Percentiles rank a stretch among this genome's conserved stretches.
These are phyloP conservation scores for Agrotis puta DNA, from an alignment of 2,888 invertebrate genomes.

Conservation along the genomic window DNA sequence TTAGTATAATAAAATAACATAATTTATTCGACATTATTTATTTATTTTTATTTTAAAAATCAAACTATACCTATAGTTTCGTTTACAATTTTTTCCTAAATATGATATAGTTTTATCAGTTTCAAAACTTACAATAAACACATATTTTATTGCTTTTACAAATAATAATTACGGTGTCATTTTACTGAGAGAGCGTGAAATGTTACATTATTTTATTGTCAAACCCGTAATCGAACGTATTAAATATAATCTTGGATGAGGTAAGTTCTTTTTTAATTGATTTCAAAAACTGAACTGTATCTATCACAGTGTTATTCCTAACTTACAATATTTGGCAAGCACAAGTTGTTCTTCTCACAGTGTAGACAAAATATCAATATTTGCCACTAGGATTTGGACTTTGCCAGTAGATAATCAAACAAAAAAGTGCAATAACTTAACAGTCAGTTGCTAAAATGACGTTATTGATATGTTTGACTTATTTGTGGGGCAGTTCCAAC, in stretches of 20 bases:
- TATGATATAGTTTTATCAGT: too few relatives aligned
- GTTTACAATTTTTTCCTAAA: too few relatives aligned
- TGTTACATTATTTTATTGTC: background rate
- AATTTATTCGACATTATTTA: too few relatives aligned
- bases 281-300: constrained; percentile 16
- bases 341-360: constrained; percentile 22
- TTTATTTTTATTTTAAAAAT: too few relatives aligned
- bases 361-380: constrained; percentile 18
- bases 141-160: constrained; percentile 34
- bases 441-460: constrained; percentile 28
- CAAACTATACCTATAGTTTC: too few relatives aligned
- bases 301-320: background rate
- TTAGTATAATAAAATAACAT: too few relatives aligned
- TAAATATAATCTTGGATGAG: background rate
- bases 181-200: constrained; percentile 46
- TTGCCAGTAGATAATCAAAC: constrained; percentile 2
- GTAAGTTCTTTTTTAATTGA: too few relatives aligned
- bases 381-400: constrained; percentile 17
- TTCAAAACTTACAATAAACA: too few relatives aligned
- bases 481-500: constrained; percentile 84
- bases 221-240: constrained; percentile 21
- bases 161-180: constrained; percentile 12
- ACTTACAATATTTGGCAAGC: constrained; percentile 39
- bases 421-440: constrained; percentile 37
- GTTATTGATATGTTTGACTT: constrained; percentile 50